Percentiles rank a stretch among this genome's conserved stretches.
These are phyloP conservation scores for Temnothorax longispinosus DNA, from an alignment of 1,140 invertebrate species.

Conservation along the genomic window DNA sequence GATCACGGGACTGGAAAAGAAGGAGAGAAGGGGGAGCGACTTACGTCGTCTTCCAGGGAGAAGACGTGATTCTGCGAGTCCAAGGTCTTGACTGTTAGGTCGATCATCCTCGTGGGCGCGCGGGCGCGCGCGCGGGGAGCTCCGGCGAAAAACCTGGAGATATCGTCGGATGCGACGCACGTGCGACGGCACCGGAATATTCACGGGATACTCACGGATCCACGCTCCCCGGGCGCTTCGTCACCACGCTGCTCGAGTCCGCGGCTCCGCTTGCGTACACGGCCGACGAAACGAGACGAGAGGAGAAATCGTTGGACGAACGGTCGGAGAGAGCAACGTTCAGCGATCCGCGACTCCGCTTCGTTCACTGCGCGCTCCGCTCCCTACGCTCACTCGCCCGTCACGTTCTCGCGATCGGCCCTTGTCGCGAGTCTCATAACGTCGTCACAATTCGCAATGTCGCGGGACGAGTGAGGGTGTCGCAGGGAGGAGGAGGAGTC, in stretches of 20 bases:
- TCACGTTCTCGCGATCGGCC: conserved; percentile 1
- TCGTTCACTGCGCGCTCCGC: conserved; percentile 1
- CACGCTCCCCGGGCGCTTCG: no score
- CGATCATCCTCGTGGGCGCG: conserved; percentile 88
- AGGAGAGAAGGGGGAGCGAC: conserved; percentile 72
- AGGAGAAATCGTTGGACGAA: not conserved
- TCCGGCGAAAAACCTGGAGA: not conserved
- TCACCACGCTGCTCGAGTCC: not conserved
- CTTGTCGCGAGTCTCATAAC: conserved; percentile 24
- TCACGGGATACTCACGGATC: not conserved
- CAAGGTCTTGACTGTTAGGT: conserved; percentile 96
- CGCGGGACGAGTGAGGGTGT: not conserved
- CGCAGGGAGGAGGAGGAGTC: not conserved
- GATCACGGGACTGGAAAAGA: not conserved
- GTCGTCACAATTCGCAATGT: conserved; percentile 27
- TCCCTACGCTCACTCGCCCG: not conserved
- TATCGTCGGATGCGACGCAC: not conserved
- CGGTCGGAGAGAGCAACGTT: not conserved
- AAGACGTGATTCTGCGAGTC: conserved; percentile 96
- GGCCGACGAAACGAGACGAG: no score
- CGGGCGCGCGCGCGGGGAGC: not conserved
- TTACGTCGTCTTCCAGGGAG: conserved; percentile 94
- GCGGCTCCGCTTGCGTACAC: no score
- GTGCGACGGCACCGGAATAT: not conserved
- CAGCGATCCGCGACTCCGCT: not conserved